Base-by-base conservation (phyloP, 2,113 vertebrate genomes). In the Cyrtonyx montezumae region DNA sequence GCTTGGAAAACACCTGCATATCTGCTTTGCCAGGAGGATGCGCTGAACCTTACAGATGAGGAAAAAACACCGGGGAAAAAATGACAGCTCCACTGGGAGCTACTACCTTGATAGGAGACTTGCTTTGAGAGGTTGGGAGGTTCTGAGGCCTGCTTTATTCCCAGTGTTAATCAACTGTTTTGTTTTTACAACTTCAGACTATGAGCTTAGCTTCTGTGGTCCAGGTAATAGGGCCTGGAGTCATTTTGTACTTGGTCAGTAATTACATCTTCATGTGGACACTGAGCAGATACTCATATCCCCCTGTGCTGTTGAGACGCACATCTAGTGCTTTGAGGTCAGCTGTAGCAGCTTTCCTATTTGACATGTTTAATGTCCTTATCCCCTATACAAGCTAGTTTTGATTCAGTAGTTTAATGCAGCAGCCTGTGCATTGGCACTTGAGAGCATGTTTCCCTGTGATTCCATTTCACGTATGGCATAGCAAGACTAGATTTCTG, bases 91-190 rank as follows among this genome's bases (percentile, higher is more conserved):
- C 62, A 0, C 19, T 70, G 17, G 37, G 51, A 79, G 6, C 73
- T 76, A 37, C 1, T 30, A 11, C 20, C 46, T 78, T 67, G 17
- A 26, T 37, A 19, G 1, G 20, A 71, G 34, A 32, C 59, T 61
- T 80, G 1, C 12, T 56, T 71, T 77, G 43, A 4, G 5, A 71
- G 4, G 13, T 68, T 90, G 43, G 3, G 5, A 71, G 4, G 13
- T 71, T 90, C 87, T 78, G 28, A 16, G 56, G 9, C 20, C 26
- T n/a, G 25, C 79, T 90, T 91, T 88, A 55, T 86, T 83, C 32
- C 62, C 25, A 43, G 10, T 65, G 16, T 77, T n/a, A 79, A 16
- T 42, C 42, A 7, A 28, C 21, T 58, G 2, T 77, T 69, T 49
- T 67, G 42, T 5, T 84, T 19, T 53, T 46, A 45, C 40, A 48